Base-by-base conservation (phyloP, 2,113 vertebrate species). In the Pelodiscus sinensis region DNA sequence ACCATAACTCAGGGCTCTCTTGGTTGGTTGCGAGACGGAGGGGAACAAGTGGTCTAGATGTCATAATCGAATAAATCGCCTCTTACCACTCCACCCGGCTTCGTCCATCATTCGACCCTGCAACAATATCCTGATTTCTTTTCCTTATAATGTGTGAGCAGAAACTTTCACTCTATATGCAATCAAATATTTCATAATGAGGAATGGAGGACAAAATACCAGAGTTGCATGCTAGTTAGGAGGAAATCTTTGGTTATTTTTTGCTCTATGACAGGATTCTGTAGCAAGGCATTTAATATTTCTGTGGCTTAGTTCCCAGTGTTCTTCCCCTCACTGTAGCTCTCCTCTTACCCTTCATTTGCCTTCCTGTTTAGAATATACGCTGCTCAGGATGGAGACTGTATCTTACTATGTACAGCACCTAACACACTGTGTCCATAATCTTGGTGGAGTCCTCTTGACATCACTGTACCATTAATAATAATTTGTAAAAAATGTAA, bases 391-490 rank as follows among this genome's bases (percentile, higher is more conserved):
- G 29, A 6, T 31, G 31, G 13, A 29, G 60, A 65, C 29, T 65
- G 29, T 65, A 65, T 65, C 25, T 65, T 65, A 31, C 27, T 65
- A 65, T 65, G 60, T 65, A 31, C 60, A 16, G 60, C 58, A 60
- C 29, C 25, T 65, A 65, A 65, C 14, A 65, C 29, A 31, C 4
- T 65, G 60, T 6, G 60, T 27, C 7, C 29, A 31, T 31, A 65
- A 65, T 31, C 13, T 65, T 62, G 4, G 14, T 68, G 86, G 0
- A 10, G 87, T 56, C 3, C 82, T 94, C n/a, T 79, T 44, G 73
- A 6, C 1, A 0, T 31, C 29, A 31, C 7, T 35, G 1, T 6
- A 82, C 14, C 50, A 79, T 11, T 0, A 58, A n/a, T 14, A 2
- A 0, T 51, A 89, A 86, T 25, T 65, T 65, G 25, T 65, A 6